Base-by-base conservation (phyloP, 2,113 vertebrate genomes). In the Microtus pennsylvanicus region DNA sequence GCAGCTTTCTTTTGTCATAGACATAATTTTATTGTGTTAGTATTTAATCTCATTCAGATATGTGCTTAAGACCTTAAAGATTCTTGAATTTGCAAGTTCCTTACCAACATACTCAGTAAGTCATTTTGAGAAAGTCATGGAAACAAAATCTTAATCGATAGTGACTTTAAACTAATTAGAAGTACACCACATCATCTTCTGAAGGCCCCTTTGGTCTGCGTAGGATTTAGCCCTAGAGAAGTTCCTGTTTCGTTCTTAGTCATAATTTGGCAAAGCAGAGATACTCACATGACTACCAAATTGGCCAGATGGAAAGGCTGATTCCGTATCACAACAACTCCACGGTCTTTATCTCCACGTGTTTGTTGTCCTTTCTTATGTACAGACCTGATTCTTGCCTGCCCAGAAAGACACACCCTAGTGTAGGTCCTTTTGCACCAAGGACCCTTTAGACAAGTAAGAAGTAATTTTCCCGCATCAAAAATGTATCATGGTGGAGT, bases 271-370 rank as follows among this genome's bases (percentile, higher is more conserved):
- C 78, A 74, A 92, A 93, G 90, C 11, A 90, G 42, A 78, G 22
- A 83, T 14, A 75, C 30, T 92, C 50, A 92, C 63, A 88, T 85
- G 45, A 19, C 72, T 76, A 52, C 90, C 63, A 91, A 90, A 72
- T 76, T 94, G 65, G 28, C 63, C 96, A 96, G 95, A 96, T 96
- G 95, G 97, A 94, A 97, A 95, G 95, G 87, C 67, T 95, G 97
- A 96, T 80, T 30, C 55, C n/a, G 80, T 94, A 91, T 80, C 47
- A 16, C 38, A 72, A 26, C 21, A 78, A 0, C 12, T 94, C 82
- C 3, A 47, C 2, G 9, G 26, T 72, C 89, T 85, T 78, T 35
- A 38, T 50, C 90, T 90, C 91, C 86, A 94, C 89, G 14, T 63
- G 74, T 77, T 93, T 85, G 81, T 47, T 86, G 7, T 93, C 2